Evolutionary conservation across 2,113 vertebrate genomes (phyloP).

Genomic region (Beaufortia kweichowensis): DNA sequence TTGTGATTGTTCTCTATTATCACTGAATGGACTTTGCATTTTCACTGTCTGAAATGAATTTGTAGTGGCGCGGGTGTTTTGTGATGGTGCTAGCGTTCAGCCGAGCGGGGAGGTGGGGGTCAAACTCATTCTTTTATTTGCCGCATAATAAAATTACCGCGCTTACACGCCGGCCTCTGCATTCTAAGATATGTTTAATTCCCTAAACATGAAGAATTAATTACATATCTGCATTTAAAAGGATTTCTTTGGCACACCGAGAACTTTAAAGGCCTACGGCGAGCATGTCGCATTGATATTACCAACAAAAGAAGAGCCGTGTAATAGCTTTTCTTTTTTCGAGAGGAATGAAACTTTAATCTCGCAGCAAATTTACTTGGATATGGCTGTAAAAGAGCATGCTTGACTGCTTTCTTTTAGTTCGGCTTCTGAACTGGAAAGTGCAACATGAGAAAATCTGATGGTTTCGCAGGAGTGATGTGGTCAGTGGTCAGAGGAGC

Average conservation of each 20-base stretch:
- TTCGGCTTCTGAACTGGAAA: slow-evolving; percentile 71
- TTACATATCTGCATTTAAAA: slow-evolving; percentile 81
- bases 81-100: slow-evolving; percentile 46
- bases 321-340: slow-evolving; percentile 64
- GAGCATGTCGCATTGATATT: slow-evolving; percentile 73
- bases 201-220: slow-evolving; percentile 78
- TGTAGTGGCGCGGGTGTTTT: slow-evolving; percentile 57
- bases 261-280: slow-evolving; percentile 60
- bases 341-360: slow-evolving; percentile 64
- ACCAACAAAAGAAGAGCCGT: slow-evolving; percentile 62
- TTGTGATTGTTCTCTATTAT: slow-evolving; percentile 79
- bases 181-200: slow-evolving; percentile 75
- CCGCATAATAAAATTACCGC: slow-evolving; percentile 69
- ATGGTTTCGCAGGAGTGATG: slow-evolving; percentile 63
- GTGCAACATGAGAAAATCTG: slow-evolving; percentile 63
- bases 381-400: slow-evolving; percentile 64
- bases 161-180: slow-evolving; percentile 48
- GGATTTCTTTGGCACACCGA: slow-evolving; percentile 54
- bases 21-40: slow-evolving; percentile 59
- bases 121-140: slow-evolving; percentile 68
- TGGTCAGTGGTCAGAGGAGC: slow-evolving; percentile 67
- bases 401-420: slow-evolving; percentile 73
- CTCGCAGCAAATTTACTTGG: slow-evolving; percentile 70
- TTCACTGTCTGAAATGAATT: slow-evolving; percentile 73
- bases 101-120: slow-evolving; percentile 31